Evolutionary conservation across 1,140 invertebrate genomes (phyloP), one percentile per base, ranked within the genome.

Genomic region (Zeugodacus cucurbitae): DNA sequence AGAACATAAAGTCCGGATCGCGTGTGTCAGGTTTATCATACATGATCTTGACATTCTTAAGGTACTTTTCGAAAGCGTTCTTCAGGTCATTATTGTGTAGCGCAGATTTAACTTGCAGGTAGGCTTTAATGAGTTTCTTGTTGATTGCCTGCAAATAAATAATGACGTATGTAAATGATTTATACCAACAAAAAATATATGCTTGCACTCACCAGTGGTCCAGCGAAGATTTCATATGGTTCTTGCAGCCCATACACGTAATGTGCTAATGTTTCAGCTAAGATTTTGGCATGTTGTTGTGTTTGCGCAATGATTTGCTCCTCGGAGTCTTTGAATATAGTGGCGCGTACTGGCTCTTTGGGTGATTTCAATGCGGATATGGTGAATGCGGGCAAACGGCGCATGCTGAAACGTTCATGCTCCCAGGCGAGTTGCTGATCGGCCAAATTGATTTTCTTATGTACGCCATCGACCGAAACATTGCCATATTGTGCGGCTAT

Each of bases 371-470:
- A 93, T 67, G 95, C 95, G n/a, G 98, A 99, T 8, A 99, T 90
- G 14, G 98, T 99, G 90, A 99, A 97, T 0, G 98, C 98, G 37
- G 98, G 96, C 88, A 99, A 95, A 89, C 98, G 95, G 88, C 97
- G 95, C 90, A 99, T 98, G 92, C 98, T 98, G 93, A 97, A 99
- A 90, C 98, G 94, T 93, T 99, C 99, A 92, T 99, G 99, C 93
- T 99, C 98, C 99, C 99, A 99, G 0, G 98, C 97, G 48, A 99
- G 93, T 87, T 96, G 95, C 88, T 98, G 97, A 86, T 99, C 98
- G 1, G 98, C 98, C n/a, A 99, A 94, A 94, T 99, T 99, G 89
- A 99, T 99, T 94, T 99, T 99, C 93, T 99, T 99, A 91, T 99
- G 98, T 20, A 98, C 95, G 85, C 98, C 95, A 90, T 97, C 96